A percentile compares a stretch with the other conserved stretches of the same genome.
These are phyloP conservation scores for Drosophila kuntzei DNA, from an alignment of 2,888 invertebrate species.

Conservation along the genomic window DNA sequence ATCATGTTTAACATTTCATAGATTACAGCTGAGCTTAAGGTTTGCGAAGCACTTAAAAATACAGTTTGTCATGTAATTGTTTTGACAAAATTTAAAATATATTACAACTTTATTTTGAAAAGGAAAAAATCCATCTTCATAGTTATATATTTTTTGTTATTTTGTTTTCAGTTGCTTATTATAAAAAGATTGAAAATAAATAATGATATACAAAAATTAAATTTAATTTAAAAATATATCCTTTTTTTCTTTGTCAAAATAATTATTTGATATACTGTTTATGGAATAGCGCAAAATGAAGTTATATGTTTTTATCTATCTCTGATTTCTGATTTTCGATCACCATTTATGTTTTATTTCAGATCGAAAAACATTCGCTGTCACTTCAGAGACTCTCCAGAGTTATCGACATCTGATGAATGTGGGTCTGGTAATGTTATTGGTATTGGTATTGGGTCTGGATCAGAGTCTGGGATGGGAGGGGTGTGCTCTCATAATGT, in stretches of 20 bases:
- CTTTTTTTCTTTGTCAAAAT: background rate
- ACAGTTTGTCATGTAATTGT: background rate
- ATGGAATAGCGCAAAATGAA: background rate
- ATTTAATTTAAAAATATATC: background rate
- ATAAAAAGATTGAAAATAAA: background rate
- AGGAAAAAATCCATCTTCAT: too few species aligned
- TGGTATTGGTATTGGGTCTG: background rate
- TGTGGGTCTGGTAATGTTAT: background rate
- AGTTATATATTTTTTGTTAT: background rate
- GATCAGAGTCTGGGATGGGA: constrained; percentile 9
- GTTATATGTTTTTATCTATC: background rate
- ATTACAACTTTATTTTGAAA: too few species aligned
- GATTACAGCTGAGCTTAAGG: background rate
- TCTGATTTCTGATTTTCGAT: background rate
- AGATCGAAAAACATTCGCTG: constrained; percentile 2
- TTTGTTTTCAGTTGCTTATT: background rate
- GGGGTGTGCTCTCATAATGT: constrained; percentile 55
- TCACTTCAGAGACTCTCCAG: constrained; percentile 1
- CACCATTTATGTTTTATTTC: background rate
- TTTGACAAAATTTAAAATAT: background rate
- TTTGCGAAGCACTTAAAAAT: background rate
- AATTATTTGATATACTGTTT: background rate
- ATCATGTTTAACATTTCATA: background rate
- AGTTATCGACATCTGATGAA: constrained; percentile 10
- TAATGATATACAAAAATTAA: background rate